Conservation (phyloP, 2,888 invertebrate genomes). For the Hoplodrina ambigua region DNA sequence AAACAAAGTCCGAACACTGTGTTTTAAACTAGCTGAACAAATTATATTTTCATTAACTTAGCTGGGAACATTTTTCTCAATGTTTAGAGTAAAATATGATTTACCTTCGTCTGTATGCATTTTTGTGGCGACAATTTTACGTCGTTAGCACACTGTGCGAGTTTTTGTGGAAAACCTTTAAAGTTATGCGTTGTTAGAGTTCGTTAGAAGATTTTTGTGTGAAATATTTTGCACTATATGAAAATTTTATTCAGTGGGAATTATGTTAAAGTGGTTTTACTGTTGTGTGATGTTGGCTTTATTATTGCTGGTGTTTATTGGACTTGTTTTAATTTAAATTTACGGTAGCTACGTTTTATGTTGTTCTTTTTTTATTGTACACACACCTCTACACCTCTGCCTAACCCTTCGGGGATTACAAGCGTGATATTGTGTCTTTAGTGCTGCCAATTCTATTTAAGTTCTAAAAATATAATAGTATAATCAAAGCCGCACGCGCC, state of each 20-base stretch:
- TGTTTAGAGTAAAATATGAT: conserved; percentile 69
- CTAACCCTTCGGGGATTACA: no score
- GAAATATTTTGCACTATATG: conserved; percentile 15
- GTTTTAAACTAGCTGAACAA: conserved; percentile 63
- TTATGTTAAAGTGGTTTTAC: conserved; percentile 15
- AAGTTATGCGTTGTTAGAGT: conserved; percentile 28
- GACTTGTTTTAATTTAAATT: conserved; percentile 5
- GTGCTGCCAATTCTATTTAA: no score
- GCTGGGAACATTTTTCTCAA: conserved; percentile 66
- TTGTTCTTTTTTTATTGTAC: no score
- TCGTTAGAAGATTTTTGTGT: conserved; percentile 42
- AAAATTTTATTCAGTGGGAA: conserved; percentile 16
- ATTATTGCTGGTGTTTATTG: background rate
- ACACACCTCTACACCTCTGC: no score
- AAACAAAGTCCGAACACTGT: background rate
- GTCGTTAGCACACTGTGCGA: conserved; percentile 39
- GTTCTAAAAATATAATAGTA: no score
- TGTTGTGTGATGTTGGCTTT: background rate
- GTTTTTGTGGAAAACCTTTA: conserved; percentile 28
- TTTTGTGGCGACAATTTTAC: conserved; percentile 58
- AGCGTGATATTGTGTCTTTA: no score
- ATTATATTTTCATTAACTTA: conserved; percentile 67
- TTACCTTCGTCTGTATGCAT: conserved; percentile 57
- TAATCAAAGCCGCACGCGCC: no score
- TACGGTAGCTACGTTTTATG: background rate